Evolutionary conservation across 2,888 invertebrate genomes (phyloP).

Genomic region (Rhaphigaster nebulosa): DNA sequence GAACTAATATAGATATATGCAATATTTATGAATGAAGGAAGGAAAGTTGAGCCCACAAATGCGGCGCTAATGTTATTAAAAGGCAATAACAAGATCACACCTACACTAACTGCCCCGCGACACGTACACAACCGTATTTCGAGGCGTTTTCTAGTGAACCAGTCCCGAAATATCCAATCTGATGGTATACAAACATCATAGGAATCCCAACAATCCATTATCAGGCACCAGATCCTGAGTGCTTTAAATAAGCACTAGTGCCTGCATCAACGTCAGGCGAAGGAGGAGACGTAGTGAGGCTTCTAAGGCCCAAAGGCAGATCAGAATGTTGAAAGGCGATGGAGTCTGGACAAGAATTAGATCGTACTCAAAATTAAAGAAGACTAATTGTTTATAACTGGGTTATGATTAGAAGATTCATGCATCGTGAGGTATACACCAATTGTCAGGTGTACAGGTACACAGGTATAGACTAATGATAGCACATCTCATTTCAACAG

Average conservation of each 20-base stretch:
- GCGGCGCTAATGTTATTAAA: not conserved
- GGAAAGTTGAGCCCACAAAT: no score
- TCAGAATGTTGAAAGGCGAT: no score
- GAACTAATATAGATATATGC: no score
- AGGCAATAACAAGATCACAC: not conserved
- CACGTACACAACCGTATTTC: not conserved
- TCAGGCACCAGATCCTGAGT: not conserved
- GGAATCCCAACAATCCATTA: not conserved
- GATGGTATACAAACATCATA: not conserved
- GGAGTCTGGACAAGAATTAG: no score
- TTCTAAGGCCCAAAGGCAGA: no score
- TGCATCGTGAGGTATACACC: no score
- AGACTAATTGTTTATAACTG: no score
- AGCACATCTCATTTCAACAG: no score
- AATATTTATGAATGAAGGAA: no score
- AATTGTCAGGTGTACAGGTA: no score
- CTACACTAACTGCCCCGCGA: not conserved
- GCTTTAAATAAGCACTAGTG: not conserved
- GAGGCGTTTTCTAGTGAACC: not conserved
- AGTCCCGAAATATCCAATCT: constrained; percentile 2
- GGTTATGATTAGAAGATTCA: not conserved
- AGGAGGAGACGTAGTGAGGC: not conserved
- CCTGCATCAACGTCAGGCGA: not conserved
- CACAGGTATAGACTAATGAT: no score
- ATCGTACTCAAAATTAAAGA: no score